A percentile compares a stretch with the other conserved stretches of the same genome.
These are phyloP conservation scores for Anser brachyrhynchus DNA, from an alignment of 2,113 vertebrate genomes.

Conservation along the genomic window DNA sequence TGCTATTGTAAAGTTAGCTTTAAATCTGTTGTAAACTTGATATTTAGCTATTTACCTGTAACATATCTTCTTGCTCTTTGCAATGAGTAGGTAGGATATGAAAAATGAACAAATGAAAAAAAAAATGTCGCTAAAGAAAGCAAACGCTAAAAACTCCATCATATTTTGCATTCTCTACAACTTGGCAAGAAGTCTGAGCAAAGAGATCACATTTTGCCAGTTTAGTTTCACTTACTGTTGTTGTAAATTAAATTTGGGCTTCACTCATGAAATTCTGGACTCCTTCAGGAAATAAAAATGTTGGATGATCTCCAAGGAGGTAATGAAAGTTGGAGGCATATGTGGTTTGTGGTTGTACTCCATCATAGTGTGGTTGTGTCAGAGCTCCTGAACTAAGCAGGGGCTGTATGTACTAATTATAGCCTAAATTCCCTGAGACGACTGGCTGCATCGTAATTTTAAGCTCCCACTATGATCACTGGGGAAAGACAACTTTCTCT, in stretches of 20 bases:
- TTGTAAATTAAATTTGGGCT: neutral
- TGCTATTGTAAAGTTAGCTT: neutral
- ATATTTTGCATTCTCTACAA: neutral
- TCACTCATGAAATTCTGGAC: constrained; percentile 7
- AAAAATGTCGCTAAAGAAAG: neutral
- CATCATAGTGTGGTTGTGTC: neutral
- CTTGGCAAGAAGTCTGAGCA: neutral
- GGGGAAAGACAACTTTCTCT: neutral
- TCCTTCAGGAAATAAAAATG: neutral
- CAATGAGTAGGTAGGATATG: neutral
- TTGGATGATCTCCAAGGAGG: neutral
- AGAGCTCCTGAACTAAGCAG: neutral
- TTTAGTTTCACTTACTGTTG: constrained; percentile 9
- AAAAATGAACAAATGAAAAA: neutral
- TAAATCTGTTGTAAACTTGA: neutral
- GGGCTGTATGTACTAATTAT: neutral
- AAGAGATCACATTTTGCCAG: neutral
- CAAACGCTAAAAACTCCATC: neutral
- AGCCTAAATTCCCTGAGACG: neutral
- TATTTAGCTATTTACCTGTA: neutral
- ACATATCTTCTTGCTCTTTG: neutral
- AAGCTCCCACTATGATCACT: neutral
- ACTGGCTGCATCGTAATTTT: neutral
- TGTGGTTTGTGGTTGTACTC: neutral
- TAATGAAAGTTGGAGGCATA: neutral